Evolutionary conservation across 2,888 invertebrate genomes (phyloP), one percentile per base, ranked within the genome.

Genomic region (Pemphredon lugubris): DNA sequence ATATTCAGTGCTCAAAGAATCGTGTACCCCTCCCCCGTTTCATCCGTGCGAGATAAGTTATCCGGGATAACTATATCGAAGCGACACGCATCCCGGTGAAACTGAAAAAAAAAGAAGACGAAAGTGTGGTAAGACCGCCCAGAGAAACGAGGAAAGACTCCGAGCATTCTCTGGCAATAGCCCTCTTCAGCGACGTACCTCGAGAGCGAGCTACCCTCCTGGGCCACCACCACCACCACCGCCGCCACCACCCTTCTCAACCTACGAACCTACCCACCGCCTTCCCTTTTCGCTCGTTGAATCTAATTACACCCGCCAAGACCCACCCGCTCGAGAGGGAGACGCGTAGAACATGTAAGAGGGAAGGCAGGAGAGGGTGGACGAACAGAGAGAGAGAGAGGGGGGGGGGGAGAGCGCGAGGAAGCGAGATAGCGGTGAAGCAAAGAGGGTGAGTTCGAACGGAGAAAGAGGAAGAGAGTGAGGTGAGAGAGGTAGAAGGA

Each of bases 221-320:
- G 76, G 61, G 42, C 77, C 40, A 64, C 65, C 76, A 64, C 73
- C 77, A 78, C n/a, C n/a, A n/a, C n/a, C n/a, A n/a, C n/a, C n/a
- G n/a, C n/a, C n/a, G n/a, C n/a, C n/a, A n/a, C n/a, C n/a, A n/a
- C 64, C 78, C 67, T 64, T 57, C 60, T 65, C 75, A 67, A 72
- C 69, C 81, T 77, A 75, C 58, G 71, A 68, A 53, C 66, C 63
- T 53, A 55, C 72, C 65, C 48, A 11, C 61, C 58, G 79, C 70
- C 73, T 75, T 79, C 85, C 86, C 82, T 82, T 76, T 79, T 80
- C 82, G 85, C 88, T 89, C 89, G 89, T 89, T 89, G 89, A 89
- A 89, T 89, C 88, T 89, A 89, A 89, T 89, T 89, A 89, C 88
- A 87, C 69, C 81, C 78, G 78, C 82, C 80, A 85, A 86, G 86